Evolutionary conservation across 1,140 invertebrate species (phyloP).

Genomic region (Euura saliciscinereae): DNA sequence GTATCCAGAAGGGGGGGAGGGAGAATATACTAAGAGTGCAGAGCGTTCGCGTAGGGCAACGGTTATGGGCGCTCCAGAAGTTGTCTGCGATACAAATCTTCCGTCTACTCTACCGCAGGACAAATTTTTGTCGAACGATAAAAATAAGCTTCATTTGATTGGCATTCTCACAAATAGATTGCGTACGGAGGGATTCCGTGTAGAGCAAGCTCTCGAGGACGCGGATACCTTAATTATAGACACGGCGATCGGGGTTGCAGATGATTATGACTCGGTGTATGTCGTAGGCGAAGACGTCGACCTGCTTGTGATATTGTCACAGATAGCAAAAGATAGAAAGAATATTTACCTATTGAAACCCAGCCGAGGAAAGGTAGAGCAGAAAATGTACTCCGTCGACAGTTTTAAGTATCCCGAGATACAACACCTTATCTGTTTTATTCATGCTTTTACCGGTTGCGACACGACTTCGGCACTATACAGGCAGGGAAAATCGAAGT

Average conservation of each 20-base stretch:
- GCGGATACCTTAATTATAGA: not conserved
- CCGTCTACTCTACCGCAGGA: slow-evolving; percentile 1
- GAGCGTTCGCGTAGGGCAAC: not conserved
- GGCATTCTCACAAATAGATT: not conserved
- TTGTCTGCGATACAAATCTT: not conserved
- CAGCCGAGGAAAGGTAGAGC: slow-evolving; percentile 7
- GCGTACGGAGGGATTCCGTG: not conserved
- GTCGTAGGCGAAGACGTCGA: slow-evolving; percentile 39
- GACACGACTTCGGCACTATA: slow-evolving; percentile 12
- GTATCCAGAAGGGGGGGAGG: not conserved
- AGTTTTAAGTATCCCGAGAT: slow-evolving; percentile 14
- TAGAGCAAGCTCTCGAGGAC: not conserved
- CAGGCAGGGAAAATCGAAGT: slow-evolving; percentile 12
- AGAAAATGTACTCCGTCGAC: slow-evolving; percentile 9
- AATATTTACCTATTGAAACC: slow-evolving; percentile 22
- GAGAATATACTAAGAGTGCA: not conserved
- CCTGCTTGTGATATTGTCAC: slow-evolving; percentile 40
- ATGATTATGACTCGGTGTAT: slow-evolving; percentile 13
- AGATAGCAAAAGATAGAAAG: not conserved
- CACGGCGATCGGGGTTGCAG: not conserved
- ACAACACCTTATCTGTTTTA: not conserved
- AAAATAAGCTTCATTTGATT: slow-evolving; percentile 12
- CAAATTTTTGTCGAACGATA: slow-evolving; percentile 18
- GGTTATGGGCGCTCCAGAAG: not conserved
- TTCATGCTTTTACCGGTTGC: not conserved